Base-by-base conservation (phyloP, 2,888 invertebrate genomes). In the Conchocele bisecta region DNA sequence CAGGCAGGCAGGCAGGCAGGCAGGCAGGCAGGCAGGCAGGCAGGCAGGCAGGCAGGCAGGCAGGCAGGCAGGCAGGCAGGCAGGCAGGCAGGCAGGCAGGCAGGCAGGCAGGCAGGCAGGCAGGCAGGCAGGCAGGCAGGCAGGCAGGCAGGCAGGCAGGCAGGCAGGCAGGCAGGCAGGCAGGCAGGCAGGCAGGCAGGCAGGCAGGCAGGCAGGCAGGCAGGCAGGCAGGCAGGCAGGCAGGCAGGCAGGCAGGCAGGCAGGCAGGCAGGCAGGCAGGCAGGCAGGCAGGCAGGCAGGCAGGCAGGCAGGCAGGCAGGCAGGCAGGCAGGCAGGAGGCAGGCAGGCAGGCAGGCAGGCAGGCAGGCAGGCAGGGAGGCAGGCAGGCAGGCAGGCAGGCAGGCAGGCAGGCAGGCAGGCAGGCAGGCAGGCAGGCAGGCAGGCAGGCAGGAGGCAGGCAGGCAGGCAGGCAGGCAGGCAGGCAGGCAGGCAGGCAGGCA, bases 161-260 rank as follows among this genome's bases (percentile, higher is more conserved):
- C 44, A 44, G 44, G 17, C 44, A 44, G 44, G 17, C 44, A 44
- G 44, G 17, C 44, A 44, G 44, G 17, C 44, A 44, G 44, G 17
- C 44, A 44, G 44, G 17, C 44, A 44, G 44, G 17, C 44, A 44
- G 44, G 44, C n/a, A n/a, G n/a, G 17, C 44, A 44, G 44, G 17
- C 44, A 44, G 44, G 17, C 44, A 44, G 44, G 17, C 44, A 44
- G 44, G 17, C 44, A 44, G 44, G 17, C 44, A 44, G 44, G 17
- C 44, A 44, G 44, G 17, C 44, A 44, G 44, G 17, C 44, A 44
- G 44, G 17, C 44, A 44, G 44, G 17, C 44, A 44, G 44, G 17
- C 44, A 44, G 44, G 17, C 44, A 44, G 44, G 17, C 44, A 44
- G 44, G 17, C 44, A 44, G 44, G 17, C 44, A 44, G 44, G 17